Evolutionary conservation across 2,797 vertebrate genomes (phyloP), one percentile per base, ranked within the genome.

Genomic region (Silurus aristotelis): DNA sequence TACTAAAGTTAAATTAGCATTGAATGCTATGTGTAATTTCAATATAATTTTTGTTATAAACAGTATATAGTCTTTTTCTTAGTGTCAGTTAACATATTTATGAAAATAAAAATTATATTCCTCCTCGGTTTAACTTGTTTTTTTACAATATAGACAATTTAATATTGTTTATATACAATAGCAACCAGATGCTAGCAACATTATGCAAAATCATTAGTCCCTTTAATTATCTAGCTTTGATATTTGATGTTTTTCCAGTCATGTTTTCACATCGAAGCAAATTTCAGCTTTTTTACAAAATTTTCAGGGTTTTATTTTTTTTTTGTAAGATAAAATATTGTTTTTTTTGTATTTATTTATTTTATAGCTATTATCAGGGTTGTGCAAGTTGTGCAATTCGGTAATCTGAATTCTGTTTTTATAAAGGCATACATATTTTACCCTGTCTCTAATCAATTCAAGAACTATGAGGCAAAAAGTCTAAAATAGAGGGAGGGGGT

Each of bases 401-500:
- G 58, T 27, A 43, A 13, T 52, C 46, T 19, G 78, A 64, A 82
- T 68, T 17, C 20, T 58, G 31, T 71, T 70, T 82, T 52, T 71
- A 43, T 82, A 82, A 60, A 38, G 55, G 64, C 27, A 71, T 20
- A 58, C 31, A 38, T 55, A 52, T 55, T 58, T 82, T 13, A 52
- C 9, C 46, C 78, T 9, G 55, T 58, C 22, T 60, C 19, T 71
- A 83, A 46, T 83, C 52, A 61, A 61, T 71, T 83, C 46, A 52
- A 78, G 76, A 25, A 78, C 9, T 17, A 68, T 46, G 68, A 80
- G 70, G 68, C n/a, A 75, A 78, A 71, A 75, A 80, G 31, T 75
- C 52, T 66, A 27, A n/a, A 63, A 71, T 85, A 48, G 82, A 25
- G 52, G 5, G 56, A 1, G 55, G 15, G 75, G 3, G 13, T 48